Conservation (phyloP, 64 coral and sea anemone species). For the Montipora capricornis region DNA sequence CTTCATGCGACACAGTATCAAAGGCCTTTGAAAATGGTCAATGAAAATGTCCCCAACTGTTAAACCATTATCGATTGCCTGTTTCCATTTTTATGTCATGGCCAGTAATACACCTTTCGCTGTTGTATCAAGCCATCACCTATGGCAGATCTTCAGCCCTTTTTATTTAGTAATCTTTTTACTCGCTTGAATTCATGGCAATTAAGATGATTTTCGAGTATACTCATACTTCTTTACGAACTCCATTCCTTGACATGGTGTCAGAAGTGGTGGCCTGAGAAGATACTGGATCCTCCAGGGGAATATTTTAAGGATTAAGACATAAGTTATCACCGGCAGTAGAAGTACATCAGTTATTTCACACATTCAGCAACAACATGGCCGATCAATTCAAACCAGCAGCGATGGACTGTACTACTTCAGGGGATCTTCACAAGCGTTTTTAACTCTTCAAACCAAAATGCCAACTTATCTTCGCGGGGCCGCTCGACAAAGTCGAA, state of each 20-base stretch:
- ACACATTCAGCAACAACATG: slow-evolving; percentile 38
- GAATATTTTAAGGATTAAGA: too few relatives aligned
- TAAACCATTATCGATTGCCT: too few relatives aligned
- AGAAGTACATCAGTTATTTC: not conserved
- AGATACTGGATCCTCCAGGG: slow-evolving; percentile 7
- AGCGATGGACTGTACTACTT: slow-evolving; percentile 70
- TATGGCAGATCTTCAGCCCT: too few relatives aligned
- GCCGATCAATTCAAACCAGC: slow-evolving; percentile 57
- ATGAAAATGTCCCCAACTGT: too few relatives aligned
- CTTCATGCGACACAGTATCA: too few relatives aligned
- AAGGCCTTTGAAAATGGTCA: too few relatives aligned
- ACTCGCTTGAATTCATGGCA: too few relatives aligned
- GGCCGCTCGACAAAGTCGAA: slow-evolving; percentile 22
- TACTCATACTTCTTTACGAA: not conserved
- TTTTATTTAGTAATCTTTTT: too few relatives aligned
- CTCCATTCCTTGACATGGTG: not conserved
- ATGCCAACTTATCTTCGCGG: slow-evolving; percentile 72
- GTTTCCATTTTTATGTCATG: too few relatives aligned
- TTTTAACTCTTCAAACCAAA: slow-evolving; percentile 79
- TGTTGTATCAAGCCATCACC: too few relatives aligned
- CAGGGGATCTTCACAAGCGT: slow-evolving; percentile 63
- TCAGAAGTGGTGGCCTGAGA: slow-evolving; percentile 12
- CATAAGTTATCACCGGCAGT: not conserved
- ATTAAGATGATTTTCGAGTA: too few relatives aligned
- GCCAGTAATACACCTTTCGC: too few relatives aligned